phyloP scores from a whole-genome alignment of 2,888 invertebrate species.

The Punctoribates punctum region DNA sequence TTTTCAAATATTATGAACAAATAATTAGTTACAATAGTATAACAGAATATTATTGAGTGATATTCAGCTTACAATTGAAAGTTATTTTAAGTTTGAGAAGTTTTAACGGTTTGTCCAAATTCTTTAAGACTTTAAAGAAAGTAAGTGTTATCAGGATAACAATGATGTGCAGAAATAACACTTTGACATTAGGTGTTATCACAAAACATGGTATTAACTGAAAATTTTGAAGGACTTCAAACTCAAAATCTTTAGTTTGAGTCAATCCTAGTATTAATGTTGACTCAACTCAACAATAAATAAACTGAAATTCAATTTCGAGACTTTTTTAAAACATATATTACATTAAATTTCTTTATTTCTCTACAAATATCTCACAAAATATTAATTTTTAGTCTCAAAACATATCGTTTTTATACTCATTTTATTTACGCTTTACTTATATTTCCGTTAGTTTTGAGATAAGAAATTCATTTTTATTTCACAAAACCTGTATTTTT shows the following conservation, averaged over 20 bases:
- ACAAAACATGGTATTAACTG: not conserved
- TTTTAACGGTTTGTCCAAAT: no score
- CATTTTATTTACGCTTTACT: not conserved
- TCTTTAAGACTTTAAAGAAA: no score
- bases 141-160: no score
- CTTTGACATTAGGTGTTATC: no score
- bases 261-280: conserved; percentile 28
- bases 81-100: no score
- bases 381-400: not conserved
- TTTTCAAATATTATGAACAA: no score
- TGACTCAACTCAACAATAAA: conserved; percentile 28
- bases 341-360: not conserved
- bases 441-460: not conserved
- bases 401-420: not conserved
- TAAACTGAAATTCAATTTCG: conserved; percentile 28
- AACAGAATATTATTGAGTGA: no score
- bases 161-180: no score
- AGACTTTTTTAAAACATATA: not conserved
- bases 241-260: not conserved
- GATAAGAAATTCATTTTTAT: not conserved
- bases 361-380: not conserved
- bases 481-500: no score
- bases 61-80: no score
- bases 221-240: not conserved
- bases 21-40: no score